Base-by-base conservation (phyloP, 2,888 invertebrate species). In the Pasiphila rectangulata region DNA sequence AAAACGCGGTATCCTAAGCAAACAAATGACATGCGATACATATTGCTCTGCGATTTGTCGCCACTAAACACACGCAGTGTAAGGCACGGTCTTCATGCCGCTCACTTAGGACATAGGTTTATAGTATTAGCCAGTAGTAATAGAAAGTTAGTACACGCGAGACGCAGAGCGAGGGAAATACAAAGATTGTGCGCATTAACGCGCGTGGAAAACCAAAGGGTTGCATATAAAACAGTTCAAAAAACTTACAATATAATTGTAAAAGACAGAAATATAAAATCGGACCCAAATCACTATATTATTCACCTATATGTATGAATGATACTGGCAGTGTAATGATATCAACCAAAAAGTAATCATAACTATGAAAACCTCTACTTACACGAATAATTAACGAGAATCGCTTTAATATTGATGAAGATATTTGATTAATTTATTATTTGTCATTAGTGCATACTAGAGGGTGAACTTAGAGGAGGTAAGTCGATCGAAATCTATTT, bases 241-340 rank as follows among this genome's bases (percentile, higher is more conserved):
- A 81, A 77, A 85, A 85, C 79, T 83, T 84, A 84, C 79, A 79
- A 76, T 80, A 78, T 74, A 78, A 69, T 82, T 79, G 79, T 86
- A 86, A 72, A 86, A 83, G 77, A 85, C 76, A 76, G 77, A 84
- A 86, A 86, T 87, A 84, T 76, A 85, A 86, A 87, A 87, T 80
- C 82, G 83, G 86, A 86, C 84, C 72, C 75, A 85, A 85, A 80
- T 72, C 64, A 66, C 78, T 82, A 82, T 77, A 73, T 83, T 79
- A 79, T 79, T 79, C 80, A 75, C 83, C 80, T 80, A 81, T 77
- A 75, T 79, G 76, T 84, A n/a, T 16, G 9, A 32, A 83, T 75
- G 83, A 81, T 77, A 83, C 75, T 87, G 86, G 86, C 85, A 86
- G 86, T 86, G 86, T 85, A 82, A 84, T 81, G 79, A 83, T 76